Evolutionary conservation across 2,888 invertebrate species (phyloP), one percentile per base, ranked within the genome.

Genomic region (Cataglyphis livida): DNA sequence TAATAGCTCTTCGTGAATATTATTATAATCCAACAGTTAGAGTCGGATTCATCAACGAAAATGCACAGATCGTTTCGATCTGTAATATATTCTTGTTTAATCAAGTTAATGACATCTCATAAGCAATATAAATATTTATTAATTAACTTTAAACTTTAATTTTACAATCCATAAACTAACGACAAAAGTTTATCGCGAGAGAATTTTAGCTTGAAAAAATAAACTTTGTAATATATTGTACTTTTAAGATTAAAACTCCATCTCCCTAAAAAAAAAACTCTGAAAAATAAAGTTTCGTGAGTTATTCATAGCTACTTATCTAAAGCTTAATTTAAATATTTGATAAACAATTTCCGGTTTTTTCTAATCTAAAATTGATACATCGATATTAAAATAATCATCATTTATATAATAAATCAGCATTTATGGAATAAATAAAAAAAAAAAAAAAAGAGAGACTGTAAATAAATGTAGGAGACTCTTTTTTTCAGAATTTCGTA

Each of bases 21-120:
- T 68, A 61, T 73, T 54, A 35, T 73, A 73, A 73, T 48, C 6
- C 38, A 9, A 15, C 18, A 74, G n/a, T 74, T 73, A 48, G 32
- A 10, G 7, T n/a, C 21, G 18, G 32, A 62, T 74, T 74, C 44
- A 35, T 48, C 32, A 41, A 2, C 18, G 15, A 3, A 48, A 48
- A 61, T 21, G 21, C n/a, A 28, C n/a, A 15, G 10, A 9, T 9
- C 1, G 4, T 32, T 61, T 15, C 21, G 32, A 15, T 25, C 12
- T 32, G 28, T 28, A 48, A 74, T 73, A 41, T 59, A 28, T 3
- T 44, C 25, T 15, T 15, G 28, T 28, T 73, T 18, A 44, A 74
- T n/a, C 18, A 15, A 44, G 62, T 28, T 44, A 41, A 25, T 32
- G 41, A 6, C n/a, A 44, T 74, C 9, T 61, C 18, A 28, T 51